Evolutionary conservation across 2,113 vertebrate species (phyloP).

Genomic region (Cyphomyrus plagiostoma): DNA sequence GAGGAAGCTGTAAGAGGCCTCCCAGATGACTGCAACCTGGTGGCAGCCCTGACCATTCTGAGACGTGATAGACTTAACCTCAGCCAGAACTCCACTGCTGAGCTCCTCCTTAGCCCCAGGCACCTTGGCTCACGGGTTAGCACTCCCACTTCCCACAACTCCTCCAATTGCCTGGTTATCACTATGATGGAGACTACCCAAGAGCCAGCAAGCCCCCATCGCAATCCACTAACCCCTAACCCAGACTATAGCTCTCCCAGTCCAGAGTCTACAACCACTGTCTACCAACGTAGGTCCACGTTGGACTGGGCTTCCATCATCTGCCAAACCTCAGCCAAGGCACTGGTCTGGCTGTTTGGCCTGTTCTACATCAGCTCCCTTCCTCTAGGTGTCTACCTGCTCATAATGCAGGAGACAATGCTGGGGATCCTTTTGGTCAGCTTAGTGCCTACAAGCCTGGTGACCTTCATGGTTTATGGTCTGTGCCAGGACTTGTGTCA

Average conservation of each 20-base stretch:
- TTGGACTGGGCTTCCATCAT: slow-evolving; percentile 71
- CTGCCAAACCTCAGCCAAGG: slow-evolving; percentile 69
- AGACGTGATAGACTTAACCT: slow-evolving; percentile 63
- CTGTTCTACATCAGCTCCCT: slow-evolving; percentile 73
- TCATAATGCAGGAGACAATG: slow-evolving; percentile 72
- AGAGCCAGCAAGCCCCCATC: slow-evolving; percentile 61
- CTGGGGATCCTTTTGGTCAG: slow-evolving; percentile 75
- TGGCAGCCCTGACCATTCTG: slow-evolving; percentile 64
- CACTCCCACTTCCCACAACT: slow-evolving; percentile 61
- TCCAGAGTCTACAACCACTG: slow-evolving; percentile 62
- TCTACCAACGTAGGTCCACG: slow-evolving; percentile 60
- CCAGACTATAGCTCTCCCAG: slow-evolving; percentile 47
- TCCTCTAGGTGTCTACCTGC: slow-evolving; percentile 73
- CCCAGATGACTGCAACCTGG: slow-evolving; percentile 73
- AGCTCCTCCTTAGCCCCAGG: slow-evolving; percentile 72
- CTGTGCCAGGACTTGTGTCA: slow-evolving; percentile 75
- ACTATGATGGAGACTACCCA: slow-evolving; percentile 70
- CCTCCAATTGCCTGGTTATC: slow-evolving; percentile 66
- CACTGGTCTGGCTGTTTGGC: slow-evolving; percentile 70
- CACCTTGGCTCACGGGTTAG: slow-evolving; percentile 66
- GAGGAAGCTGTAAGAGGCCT: slow-evolving; percentile 67
- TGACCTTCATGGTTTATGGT: slow-evolving; percentile 75
- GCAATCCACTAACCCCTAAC: slow-evolving; percentile 52
- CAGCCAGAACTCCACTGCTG: slow-evolving; percentile 61
- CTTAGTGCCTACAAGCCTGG: slow-evolving; percentile 72